Evolutionary conservation across 2,888 invertebrate genomes (phyloP).

Genomic region (Acleris cristana): DNA sequence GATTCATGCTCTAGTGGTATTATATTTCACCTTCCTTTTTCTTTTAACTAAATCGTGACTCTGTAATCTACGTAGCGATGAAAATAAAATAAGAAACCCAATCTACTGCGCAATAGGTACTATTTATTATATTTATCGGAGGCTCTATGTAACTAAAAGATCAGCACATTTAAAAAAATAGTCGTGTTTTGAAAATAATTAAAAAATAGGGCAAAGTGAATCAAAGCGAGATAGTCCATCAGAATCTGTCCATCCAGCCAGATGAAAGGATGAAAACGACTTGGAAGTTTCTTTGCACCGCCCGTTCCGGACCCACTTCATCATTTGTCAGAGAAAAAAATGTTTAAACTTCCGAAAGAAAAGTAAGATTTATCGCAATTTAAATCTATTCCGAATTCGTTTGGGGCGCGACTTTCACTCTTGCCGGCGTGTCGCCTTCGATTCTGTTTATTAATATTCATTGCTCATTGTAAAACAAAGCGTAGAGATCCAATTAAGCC

Average conservation of each 20-base stretch:
- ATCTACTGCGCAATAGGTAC: constrained; percentile 17
- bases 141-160: constrained; percentile 12
- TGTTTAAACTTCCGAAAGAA: constrained; percentile 49
- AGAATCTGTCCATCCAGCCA: constrained; percentile 40
- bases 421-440: constrained; percentile 46
- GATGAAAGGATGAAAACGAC: constrained; percentile 45
- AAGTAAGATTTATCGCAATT: constrained; percentile 56
- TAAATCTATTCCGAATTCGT: constrained; percentile 49
- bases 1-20: background rate
- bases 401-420: constrained; percentile 33
- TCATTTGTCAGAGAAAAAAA: constrained; percentile 56
- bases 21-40: constrained; percentile 16
- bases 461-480: constrained; percentile 72
- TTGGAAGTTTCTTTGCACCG: constrained; percentile 43
- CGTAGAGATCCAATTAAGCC: constrained; percentile 62
- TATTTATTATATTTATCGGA: constrained; percentile 30
- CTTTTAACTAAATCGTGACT: constrained; percentile 28
- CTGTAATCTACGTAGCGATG: constrained; percentile 20
- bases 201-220: constrained; percentile 2
- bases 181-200: background rate
- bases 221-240: constrained; percentile 2
- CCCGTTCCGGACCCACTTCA: constrained; percentile 49
- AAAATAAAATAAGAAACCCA: constrained; percentile 11
- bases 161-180: background rate
- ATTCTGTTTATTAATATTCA: constrained; percentile 75